Evolutionary conservation across 1,140 invertebrate species (phyloP), one percentile per base, ranked within the genome.

Genomic region (Zaprionus africanus): DNA sequence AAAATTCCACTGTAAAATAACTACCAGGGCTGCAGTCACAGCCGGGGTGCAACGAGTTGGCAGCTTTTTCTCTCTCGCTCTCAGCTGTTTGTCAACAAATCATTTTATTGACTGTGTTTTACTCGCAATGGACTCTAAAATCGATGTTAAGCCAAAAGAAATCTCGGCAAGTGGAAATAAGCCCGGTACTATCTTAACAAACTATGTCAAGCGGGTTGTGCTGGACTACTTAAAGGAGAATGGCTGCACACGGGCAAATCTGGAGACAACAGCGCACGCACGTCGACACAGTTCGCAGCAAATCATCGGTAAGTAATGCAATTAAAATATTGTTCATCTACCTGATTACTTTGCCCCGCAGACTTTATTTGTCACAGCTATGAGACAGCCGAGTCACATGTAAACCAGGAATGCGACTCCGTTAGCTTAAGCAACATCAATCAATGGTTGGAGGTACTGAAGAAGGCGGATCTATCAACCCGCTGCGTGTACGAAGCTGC

Each of bases 361-460:
- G 85, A 81, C n/a, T 86, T 77, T 9, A 28, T 90, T 26, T 43
- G 64, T 12, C 24, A 51, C 7, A 68, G 53, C 17, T 67, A 28
- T n/a, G 38, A 36, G 7, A 26, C 66, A 28, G 69, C 79, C 0
- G 59, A 78, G 34, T 6, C 26, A 13, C 62, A 53, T 28, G 66
- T 90, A 0, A 57, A 63, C 24, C 63, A 70, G 5, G 81, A 88
- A 13, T 85, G 71, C n/a, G 66, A 85, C 22, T 92, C 86, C 11
- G 56, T 81, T 0, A 77, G 81, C n/a, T 54, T 92, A 11, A 76
- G 51, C 49, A 87, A 82, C 56, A 88, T 91, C 5, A 80, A 68
- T 58, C 54, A 87, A n/a, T 92, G 90, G 90, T 60, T 92, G 31
- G 46, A 90, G 11, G 31, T 85, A n/a, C 54, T 92, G 34, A 76